Base-by-base conservation (phyloP, 2,888 invertebrate species). In the Torymus auratus region DNA sequence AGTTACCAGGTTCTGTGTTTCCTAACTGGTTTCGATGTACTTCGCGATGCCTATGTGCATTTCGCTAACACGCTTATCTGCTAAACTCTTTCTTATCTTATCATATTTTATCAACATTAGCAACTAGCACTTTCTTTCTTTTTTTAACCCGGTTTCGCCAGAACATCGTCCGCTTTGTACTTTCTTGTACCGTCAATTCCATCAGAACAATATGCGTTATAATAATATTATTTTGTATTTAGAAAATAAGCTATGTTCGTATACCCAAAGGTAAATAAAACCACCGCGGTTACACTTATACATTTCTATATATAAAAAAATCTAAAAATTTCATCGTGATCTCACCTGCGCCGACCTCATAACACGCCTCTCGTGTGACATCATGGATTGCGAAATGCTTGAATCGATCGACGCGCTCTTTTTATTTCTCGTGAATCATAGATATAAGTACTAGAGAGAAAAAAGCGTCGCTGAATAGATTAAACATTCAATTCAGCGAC, bases 1-100 rank as follows among this genome's bases (percentile, higher is more conserved):
- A 82, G 78, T 68, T 62, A 41, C 28, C 62, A 14, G n/a, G 67
- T 61, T 73, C n/a, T n/a, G n/a, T n/a, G 56, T 69, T 68, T 73
- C 62, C 20, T 56, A 69, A 69, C 62, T 50, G 20, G 64, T 81
- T 80, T 65, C 41, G 53, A 20, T 20, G 10, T 56, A 52, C 41
- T 15, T 72, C 61, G 78, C n/a, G n/a, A n/a, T 68, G 28, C 28
- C 5, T 1, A 2, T 28, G 28, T 67, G n/a, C n/a, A n/a, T n/a
- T n/a, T 67, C 28, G 2, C n/a, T n/a, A 20, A 78, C 20, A 62
- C 28, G n/a, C 13, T 65, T 76, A 55, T 77, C 28, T 20, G 7
- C n/a, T 13, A 61, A 72, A 65, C 73, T 65, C 13, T 55, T 0
- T 68, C 28, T 76, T 41, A 28, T 28, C 17, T 62, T n/a, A 28